Percentiles rank a stretch among this genome's conserved stretches.
Conservation (phyloP, 1,140 invertebrate species). For the Drosophila pachea region DNA sequence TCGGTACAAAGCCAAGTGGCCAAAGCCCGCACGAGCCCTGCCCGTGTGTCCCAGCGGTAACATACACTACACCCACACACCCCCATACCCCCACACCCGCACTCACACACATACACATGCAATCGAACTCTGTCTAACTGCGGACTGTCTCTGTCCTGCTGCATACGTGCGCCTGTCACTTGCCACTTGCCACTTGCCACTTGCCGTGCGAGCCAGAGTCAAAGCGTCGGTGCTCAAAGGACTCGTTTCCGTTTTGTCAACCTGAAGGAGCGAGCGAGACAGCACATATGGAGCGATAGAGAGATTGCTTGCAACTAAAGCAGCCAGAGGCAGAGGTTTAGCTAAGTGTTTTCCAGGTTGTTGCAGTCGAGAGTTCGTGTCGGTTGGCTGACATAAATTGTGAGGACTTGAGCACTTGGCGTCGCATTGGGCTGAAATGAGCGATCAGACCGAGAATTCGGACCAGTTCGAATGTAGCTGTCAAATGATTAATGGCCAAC, state of each 20-base stretch:
- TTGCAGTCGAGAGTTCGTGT: constrained; percentile 16
- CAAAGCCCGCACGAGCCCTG: constrained; percentile 20
- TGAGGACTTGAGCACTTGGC: constrained; percentile 34
- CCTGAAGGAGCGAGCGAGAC: constrained; percentile 1
- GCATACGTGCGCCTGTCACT: constrained; percentile 37
- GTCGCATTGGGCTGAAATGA: constrained; percentile 29
- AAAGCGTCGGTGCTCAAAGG: constrained; percentile 57
- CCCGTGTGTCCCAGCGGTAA: constrained; percentile 6
- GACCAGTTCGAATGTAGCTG: not conserved
- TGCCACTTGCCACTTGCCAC: constrained; percentile 35
- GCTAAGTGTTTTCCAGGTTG: constrained; percentile 41
- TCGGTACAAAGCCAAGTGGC: constrained; percentile 53
- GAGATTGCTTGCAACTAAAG: no score
- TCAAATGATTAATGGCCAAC: constrained; percentile 15
- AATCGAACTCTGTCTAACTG: constrained; percentile 8
- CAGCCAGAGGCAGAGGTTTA: not conserved
- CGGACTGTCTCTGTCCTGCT: constrained; percentile 22
- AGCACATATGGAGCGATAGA: not conserved
- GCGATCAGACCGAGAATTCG: constrained; percentile 40
- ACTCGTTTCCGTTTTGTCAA: constrained; percentile 58
- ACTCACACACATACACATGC: constrained; percentile 37
- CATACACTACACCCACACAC: constrained; percentile 10
- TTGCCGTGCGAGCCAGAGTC: constrained; percentile 33
- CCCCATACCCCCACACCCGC: constrained; percentile 2
- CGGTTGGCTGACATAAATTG: constrained; percentile 45